Evolutionary conservation across 2,888 invertebrate genomes (phyloP).

Genomic region (Xylophagus ater): DNA sequence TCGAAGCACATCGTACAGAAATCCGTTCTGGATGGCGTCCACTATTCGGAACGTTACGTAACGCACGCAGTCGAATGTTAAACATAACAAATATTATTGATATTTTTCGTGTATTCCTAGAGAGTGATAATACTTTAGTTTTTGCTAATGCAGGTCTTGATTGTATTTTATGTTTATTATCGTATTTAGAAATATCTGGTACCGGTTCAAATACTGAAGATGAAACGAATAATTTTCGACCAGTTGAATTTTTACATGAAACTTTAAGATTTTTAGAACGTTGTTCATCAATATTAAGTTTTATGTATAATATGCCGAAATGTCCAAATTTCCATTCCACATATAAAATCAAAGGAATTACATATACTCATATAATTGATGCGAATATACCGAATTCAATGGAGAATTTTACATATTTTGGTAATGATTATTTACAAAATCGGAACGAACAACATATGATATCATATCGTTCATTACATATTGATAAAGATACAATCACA

Average conservation of each 20-base stretch:
- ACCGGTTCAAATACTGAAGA: slow-evolving; percentile 61
- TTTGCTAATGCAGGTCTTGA: slow-evolving; percentile 91
- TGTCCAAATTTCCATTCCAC: slow-evolving; percentile 88
- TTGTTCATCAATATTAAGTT: slow-evolving; percentile 76
- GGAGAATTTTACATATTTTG: slow-evolving; percentile 57
- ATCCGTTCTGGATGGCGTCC: slow-evolving; percentile 95
- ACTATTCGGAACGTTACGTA: slow-evolving; percentile 83
- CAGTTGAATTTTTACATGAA: slow-evolving; percentile 45
- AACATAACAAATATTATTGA: slow-evolving; percentile 62
- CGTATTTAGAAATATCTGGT: slow-evolving; percentile 41
- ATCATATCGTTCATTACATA: slow-evolving; percentile 38
- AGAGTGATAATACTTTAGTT: slow-evolving; percentile 84
- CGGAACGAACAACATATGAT: slow-evolving; percentile 53
- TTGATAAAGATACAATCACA: slow-evolving; percentile 39
- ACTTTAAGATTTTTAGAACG: slow-evolving; percentile 76
- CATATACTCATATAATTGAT: slow-evolving; percentile 70
- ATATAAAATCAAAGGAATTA: slow-evolving; percentile 67
- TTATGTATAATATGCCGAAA: slow-evolving; percentile 91
- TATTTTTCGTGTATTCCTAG: slow-evolving; percentile 87
- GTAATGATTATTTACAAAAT: slow-evolving; percentile 48
- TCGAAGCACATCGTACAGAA: slow-evolving; percentile 86
- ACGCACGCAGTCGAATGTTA: slow-evolving; percentile 58
- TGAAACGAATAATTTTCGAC: slow-evolving; percentile 42
- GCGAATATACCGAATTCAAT: slow-evolving; percentile 66
- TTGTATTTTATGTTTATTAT: slow-evolving; percentile 80